Conservation (phyloP, 2,888 invertebrate genomes). For the Euspilapteryx auroguttella region DNA sequence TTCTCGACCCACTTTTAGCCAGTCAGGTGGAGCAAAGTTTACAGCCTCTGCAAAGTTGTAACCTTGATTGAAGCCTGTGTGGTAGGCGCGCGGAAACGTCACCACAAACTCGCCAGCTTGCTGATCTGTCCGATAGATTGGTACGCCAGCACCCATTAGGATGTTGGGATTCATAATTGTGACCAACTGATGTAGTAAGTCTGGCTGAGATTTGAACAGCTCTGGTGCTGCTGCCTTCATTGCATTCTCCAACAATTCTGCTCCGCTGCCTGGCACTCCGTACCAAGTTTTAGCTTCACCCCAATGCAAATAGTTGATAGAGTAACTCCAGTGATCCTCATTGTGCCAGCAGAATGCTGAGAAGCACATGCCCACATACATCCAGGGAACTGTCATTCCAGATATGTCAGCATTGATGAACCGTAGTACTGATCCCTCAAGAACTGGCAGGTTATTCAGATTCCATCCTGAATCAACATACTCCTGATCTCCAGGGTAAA, state of each 20-base stretch:
- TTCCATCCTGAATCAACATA: slow-evolving; percentile 75
- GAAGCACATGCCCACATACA: slow-evolving; percentile 86
- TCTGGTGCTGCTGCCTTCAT: slow-evolving; percentile 75
- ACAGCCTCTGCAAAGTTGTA: slow-evolving; percentile 84
- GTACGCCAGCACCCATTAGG: slow-evolving; percentile 64
- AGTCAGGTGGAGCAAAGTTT: slow-evolving; percentile 82
- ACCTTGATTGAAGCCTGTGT: slow-evolving; percentile 81
- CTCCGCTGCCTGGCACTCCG: slow-evolving; percentile 72
- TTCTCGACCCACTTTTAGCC: slow-evolving; percentile 71
- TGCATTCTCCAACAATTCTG: slow-evolving; percentile 69
- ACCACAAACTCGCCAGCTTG: slow-evolving; percentile 80
- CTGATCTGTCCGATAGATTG: slow-evolving; percentile 68
- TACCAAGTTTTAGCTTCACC: slow-evolving; percentile 85
- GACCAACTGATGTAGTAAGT: slow-evolving; percentile 76
- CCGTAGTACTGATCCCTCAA: slow-evolving; percentile 69
- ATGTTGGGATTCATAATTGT: slow-evolving; percentile 79
- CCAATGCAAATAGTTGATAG: slow-evolving; percentile 81
- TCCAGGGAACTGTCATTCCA: slow-evolving; percentile 76
- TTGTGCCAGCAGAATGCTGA: slow-evolving; percentile 84
- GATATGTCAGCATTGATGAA: slow-evolving; percentile 78
- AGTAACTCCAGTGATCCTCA: slow-evolving; percentile 84
- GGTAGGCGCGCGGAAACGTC: slow-evolving; percentile 79
- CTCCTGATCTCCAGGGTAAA: slow-evolving; percentile 63
- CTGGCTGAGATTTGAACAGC: slow-evolving; percentile 72
- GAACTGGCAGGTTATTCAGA: slow-evolving; percentile 74